A percentile compares a stretch with the other conserved stretches of the same genome.
Evolutionary conservation across 2,888 invertebrate species (phyloP).

Genomic region (Sceliomorpha sp.): DNA sequence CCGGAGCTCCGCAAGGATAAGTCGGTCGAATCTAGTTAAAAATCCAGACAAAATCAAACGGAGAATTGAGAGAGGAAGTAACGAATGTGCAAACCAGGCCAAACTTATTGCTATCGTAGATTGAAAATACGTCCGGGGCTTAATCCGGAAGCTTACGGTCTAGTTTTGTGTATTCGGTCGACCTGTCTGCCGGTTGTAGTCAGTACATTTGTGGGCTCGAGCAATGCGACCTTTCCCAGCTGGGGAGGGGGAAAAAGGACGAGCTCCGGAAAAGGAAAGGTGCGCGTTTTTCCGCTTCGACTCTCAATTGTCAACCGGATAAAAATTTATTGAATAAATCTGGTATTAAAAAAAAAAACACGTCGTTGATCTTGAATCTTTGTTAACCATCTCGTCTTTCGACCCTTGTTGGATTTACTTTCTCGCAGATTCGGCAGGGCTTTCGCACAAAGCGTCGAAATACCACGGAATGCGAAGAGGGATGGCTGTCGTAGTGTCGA

Average conservation of each 20-base stretch:
- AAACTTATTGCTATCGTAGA: constrained; percentile 71
- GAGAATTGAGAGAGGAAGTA: constrained; percentile 55
- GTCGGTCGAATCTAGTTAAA: constrained; percentile 28
- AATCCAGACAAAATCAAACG: constrained; percentile 33
- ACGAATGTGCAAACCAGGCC: constrained; percentile 64
- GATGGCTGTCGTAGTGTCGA: constrained; percentile 31
- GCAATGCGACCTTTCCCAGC: no score
- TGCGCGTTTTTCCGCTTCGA: no score
- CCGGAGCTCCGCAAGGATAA: constrained; percentile 17
- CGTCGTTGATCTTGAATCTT: no score
- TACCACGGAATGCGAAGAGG: constrained; percentile 36
- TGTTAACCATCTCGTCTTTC: no score
- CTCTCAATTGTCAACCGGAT: no score
- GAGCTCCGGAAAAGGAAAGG: no score
- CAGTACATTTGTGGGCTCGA: constrained; percentile 17
- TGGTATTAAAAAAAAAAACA: no score
- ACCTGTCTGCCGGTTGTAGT: constrained; percentile 21
- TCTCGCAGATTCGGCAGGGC: no score
- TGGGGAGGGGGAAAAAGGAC: no score
- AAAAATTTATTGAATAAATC: no score
- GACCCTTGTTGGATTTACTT: no score
- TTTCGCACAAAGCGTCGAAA: no score
- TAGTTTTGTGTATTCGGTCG: constrained; percentile 32
- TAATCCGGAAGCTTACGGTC: constrained; percentile 54
- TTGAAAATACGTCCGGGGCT: constrained; percentile 68